Percentiles rank a stretch among this genome's conserved stretches.
phyloP scores from a whole-genome alignment of 2,888 invertebrate genomes.

The Tuberolachnus salignus region DNA sequence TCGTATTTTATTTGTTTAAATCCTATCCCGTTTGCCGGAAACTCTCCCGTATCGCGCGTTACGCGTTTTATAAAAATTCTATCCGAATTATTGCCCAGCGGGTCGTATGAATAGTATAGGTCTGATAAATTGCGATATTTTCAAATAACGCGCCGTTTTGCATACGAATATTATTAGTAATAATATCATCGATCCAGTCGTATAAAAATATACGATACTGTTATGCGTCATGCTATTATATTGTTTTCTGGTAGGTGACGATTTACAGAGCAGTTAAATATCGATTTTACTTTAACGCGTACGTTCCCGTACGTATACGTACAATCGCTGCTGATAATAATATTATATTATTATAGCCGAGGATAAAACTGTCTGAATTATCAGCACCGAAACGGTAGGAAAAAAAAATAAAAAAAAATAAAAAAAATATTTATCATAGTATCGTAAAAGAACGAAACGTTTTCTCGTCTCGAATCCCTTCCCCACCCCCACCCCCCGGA shows the following conservation, averaged over 20 bases:
- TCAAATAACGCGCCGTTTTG: background rate
- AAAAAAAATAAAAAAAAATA: background rate
- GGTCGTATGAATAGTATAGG: background rate
- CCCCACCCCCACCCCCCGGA: too few species aligned
- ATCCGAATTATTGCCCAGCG: too few species aligned
- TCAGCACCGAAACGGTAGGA: background rate
- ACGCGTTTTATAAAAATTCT: constrained; percentile 25
- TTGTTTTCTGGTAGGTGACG: constrained; percentile 14
- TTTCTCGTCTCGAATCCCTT: background rate
- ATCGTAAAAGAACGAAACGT: background rate
- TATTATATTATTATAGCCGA: background rate
- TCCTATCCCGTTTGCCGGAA: too few species aligned
- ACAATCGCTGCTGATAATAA: background rate
- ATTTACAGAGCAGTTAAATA: constrained; percentile 16
- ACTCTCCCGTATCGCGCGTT: too few species aligned
- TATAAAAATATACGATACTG: too few species aligned
- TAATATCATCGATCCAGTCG: too few species aligned
- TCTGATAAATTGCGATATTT: constrained; percentile 11
- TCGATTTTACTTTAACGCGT: constrained; percentile 11
- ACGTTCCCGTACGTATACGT: too few species aligned
- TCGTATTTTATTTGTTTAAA: too few species aligned
- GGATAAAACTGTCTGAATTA: constrained; percentile 19
- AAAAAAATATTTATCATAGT: background rate
- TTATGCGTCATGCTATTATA: too few species aligned
- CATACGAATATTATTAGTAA: too few species aligned